Evolutionary conservation across 2,888 invertebrate species (phyloP), one percentile per base, ranked within the genome.

Genomic region (Esperia sulphurella): DNA sequence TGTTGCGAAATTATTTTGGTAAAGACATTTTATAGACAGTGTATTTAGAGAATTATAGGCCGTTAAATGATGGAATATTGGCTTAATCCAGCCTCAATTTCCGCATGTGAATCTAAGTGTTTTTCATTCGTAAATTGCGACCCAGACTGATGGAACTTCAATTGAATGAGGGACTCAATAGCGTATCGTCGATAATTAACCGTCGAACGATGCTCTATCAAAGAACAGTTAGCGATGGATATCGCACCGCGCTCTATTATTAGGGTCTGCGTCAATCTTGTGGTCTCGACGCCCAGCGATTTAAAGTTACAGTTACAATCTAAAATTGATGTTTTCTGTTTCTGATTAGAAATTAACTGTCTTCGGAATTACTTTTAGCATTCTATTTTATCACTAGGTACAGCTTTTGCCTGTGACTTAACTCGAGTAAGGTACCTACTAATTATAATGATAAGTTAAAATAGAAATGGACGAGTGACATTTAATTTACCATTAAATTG

Each of bases 181-280:
- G 45, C 57, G 58, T 68, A 73, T 73, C 68, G 64, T 53, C 55
- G 58, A 70, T 78, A 81, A 81, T 81, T 82, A 81, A 63, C 62
- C 51, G 52, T 63, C 61, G 65, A 70, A 66, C 58, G 58, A 63
- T 64, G 61, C 60, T 76, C 74, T 71, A 76, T 79, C 81, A 72
- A 66, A 76, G 74, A 80, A 83, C 82, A 80, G 83, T 83, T 82
- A 83, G 73, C 73, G 75, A 80, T 82, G 70, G 73, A 73, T 79
- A 82, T 81, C 79, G 75, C 76, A 76, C 79, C 49, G 62, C 50
- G 54, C 62, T 68, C 73, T 75, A 66, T 76, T 79, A 83, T 83
- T 80, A 83, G 77, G 77, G 73, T 74, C 65, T 46, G 58, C 71
- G 72, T 72, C 71, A 70, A 75, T 75, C 63, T 65, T 58, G 53